These are phyloP conservation scores for Ptilonorhynchus violaceus DNA, from an alignment of 2,113 vertebrate species.

Conservation along the genomic window DNA sequence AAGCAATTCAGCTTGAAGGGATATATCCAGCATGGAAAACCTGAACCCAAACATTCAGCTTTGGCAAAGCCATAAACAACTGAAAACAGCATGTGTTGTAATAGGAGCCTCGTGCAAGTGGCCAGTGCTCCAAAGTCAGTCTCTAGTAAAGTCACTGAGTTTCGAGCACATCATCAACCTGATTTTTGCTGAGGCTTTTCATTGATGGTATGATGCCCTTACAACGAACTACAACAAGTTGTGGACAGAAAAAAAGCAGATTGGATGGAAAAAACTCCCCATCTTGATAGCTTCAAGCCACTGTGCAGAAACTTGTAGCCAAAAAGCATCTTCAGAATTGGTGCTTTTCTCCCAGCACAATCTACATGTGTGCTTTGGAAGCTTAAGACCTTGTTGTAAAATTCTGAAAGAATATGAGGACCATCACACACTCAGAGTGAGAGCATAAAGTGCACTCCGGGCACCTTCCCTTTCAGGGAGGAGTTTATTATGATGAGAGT, in stretches of 20 bases:
- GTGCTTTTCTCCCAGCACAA: background rate
- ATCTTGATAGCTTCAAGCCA: background rate
- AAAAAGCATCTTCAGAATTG: background rate
- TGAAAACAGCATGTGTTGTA: background rate
- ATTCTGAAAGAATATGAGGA: background rate
- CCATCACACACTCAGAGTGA: background rate
- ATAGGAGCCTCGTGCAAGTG: background rate
- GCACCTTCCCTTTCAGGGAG: background rate
- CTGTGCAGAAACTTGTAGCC: background rate
- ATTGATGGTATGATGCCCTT: background rate
- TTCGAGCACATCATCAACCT: background rate
- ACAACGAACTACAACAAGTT: background rate
- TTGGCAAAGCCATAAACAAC: background rate
- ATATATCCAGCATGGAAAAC: background rate
- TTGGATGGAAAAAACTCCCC: background rate
- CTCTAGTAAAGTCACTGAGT: background rate
- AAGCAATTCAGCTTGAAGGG: background rate
- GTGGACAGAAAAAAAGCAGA: background rate
- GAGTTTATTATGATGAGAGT: background rate
- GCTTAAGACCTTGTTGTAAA: background rate
- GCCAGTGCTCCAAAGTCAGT: background rate
- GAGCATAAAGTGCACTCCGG: background rate
- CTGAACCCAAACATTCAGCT: background rate
- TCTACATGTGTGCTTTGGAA: background rate
- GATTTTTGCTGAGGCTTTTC: background rate